A percentile compares a stretch with the other conserved stretches of the same genome.
Conservation (phyloP, 1,140 invertebrate genomes). For the Drosophila miranda region DNA sequence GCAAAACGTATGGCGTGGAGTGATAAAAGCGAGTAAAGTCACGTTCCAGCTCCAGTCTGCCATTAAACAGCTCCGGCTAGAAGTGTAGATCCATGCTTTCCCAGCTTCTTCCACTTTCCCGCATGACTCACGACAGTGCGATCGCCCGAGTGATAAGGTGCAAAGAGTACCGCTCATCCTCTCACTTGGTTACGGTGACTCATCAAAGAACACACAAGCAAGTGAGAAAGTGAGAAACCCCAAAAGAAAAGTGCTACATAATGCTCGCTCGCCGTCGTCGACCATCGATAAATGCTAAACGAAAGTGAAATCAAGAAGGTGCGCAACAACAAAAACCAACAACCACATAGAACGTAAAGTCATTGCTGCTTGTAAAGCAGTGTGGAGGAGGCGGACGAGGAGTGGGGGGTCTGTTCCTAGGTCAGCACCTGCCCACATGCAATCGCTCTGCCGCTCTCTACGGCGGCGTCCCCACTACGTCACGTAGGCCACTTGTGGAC, state of each 20-base stretch:
- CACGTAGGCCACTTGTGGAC: conserved; percentile 40
- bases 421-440: conserved; percentile 26
- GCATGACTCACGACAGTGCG: no score
- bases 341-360: conserved; percentile 28
- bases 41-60: no score
- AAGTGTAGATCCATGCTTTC: no score
- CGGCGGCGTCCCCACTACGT: conserved; percentile 22
- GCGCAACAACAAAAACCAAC: background rate
- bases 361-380: conserved; percentile 9
- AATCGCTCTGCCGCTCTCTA: background rate
- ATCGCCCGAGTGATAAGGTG: no score
- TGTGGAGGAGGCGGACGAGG: no score
- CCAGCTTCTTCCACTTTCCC: no score
- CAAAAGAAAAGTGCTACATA: background rate
- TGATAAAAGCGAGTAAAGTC: no score
- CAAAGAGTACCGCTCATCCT: no score
- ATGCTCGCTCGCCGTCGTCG: conserved; percentile 1
- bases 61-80: no score
- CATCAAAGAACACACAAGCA: background rate
- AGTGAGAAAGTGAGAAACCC: background rate
- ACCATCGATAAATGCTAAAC: conserved; percentile 33
- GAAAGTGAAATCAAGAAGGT: conserved; percentile 38
- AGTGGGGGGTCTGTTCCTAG: conserved; percentile 17
- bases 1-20: no score
- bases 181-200: no score